phyloP scores from a whole-genome alignment of 2,888 invertebrate species.

The Blastobasis lacticolella region DNA sequence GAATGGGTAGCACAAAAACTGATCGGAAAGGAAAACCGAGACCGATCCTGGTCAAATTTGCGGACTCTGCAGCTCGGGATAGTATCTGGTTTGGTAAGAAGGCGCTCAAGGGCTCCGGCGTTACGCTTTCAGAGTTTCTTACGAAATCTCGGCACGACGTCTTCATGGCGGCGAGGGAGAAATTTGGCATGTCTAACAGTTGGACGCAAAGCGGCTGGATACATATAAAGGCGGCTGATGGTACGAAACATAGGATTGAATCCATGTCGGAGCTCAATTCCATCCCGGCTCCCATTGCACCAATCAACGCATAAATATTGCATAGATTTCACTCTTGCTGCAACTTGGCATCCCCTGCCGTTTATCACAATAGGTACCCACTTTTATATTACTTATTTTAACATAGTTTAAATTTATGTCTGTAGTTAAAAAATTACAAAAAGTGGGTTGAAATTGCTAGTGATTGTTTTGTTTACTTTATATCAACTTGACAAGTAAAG shows the following conservation, averaged over 20 bases:
- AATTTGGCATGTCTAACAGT: constrained; percentile 5
- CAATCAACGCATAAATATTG: too few relatives aligned
- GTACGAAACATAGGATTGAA: not conserved
- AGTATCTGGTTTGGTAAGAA: constrained; percentile 5
- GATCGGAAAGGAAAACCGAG: constrained; percentile 20
- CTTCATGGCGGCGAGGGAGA: constrained; percentile 7
- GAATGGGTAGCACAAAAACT: constrained; percentile 14
- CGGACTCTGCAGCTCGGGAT: not conserved
- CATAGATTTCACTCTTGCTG: too few relatives aligned
- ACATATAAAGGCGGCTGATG: not conserved
- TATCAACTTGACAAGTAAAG: too few relatives aligned
- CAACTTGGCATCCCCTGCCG: too few relatives aligned
- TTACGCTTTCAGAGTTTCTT: constrained; percentile 10
- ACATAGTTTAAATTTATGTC: too few relatives aligned
- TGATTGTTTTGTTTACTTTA: too few relatives aligned
- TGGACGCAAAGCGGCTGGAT: constrained; percentile 9
- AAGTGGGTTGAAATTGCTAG: too few relatives aligned
- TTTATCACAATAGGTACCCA: too few relatives aligned
- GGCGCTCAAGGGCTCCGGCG: constrained; percentile 6
- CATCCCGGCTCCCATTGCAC: too few relatives aligned
- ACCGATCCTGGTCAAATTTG: not conserved
- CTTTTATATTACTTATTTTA: too few relatives aligned
- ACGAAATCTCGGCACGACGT: constrained; percentile 6
- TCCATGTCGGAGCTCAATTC: not conserved
- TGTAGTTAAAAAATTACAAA: too few relatives aligned